Evolutionary conservation across 2,113 vertebrate genomes (phyloP).

Genomic region (Columba livia): DNA sequence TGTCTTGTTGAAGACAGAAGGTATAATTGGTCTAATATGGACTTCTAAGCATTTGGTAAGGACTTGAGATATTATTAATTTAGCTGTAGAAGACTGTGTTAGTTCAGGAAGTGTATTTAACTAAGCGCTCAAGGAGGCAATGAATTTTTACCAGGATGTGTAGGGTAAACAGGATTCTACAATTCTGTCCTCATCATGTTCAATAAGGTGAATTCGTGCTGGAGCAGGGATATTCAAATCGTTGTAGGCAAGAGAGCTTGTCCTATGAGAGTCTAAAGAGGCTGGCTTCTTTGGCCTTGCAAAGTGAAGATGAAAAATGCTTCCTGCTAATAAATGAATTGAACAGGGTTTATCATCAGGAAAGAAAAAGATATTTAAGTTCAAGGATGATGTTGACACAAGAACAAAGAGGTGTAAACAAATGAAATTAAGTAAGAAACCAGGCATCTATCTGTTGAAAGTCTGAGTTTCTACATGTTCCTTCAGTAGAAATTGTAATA

Average conservation of each 20-base stretch:
- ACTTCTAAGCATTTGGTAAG: background rate
- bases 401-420: background rate
- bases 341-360: background rate
- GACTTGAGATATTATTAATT: background rate
- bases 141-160: background rate
- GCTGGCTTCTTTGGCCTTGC: background rate
- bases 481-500: background rate
- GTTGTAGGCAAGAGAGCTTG: background rate
- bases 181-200: background rate
- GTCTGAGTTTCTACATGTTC: background rate
- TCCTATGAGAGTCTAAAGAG: background rate
- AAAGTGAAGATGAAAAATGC: background rate
- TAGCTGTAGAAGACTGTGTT: background rate
- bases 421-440: background rate
- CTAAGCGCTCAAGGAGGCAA: background rate
- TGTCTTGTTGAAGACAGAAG: background rate
- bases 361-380: background rate
- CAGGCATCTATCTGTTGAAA: background rate
- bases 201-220: background rate
- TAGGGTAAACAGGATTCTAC: background rate
- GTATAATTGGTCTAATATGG: background rate
- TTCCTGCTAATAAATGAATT: slow-evolving; percentile 1
- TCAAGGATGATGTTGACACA: background rate
- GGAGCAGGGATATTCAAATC: background rate
- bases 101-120: background rate